Conservation (phyloP, 2,113 vertebrate species). For the Neopipo cinnamomea region DNA sequence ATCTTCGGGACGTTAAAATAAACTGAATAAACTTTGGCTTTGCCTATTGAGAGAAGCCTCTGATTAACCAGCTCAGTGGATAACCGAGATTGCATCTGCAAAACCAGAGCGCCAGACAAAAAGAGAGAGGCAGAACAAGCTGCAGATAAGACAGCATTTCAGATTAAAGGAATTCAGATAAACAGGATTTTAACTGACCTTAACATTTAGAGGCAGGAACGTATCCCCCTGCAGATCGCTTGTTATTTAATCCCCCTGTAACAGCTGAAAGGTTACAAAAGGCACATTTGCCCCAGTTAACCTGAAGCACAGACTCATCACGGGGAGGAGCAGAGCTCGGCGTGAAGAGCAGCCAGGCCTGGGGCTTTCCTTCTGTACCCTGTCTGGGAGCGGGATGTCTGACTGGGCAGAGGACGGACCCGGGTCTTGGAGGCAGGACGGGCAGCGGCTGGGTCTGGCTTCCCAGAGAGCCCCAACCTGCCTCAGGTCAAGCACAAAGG, state of each 20-base stretch:
- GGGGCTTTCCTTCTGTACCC: not conserved
- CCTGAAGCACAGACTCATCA: not conserved
- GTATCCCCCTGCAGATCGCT: not conserved
- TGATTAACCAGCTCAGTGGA: not conserved
- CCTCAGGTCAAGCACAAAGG: not conserved
- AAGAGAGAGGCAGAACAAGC: not conserved
- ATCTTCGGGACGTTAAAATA: not conserved
- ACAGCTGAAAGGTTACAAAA: not conserved
- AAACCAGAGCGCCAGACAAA: not conserved
- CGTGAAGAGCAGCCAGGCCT: not conserved
- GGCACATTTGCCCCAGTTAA: constrained; percentile 5
- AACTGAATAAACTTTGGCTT: not conserved
- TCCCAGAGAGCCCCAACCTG: not conserved
- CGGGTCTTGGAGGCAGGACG: accelerated
- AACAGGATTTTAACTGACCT: constrained; percentile 33
- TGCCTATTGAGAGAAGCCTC: not conserved
- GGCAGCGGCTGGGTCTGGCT: not conserved
- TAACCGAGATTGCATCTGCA: not conserved
- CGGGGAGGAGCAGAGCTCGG: not conserved
- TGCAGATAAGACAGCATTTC: constrained; percentile 18
- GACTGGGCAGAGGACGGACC: not conserved
- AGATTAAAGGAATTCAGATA: constrained; percentile 49
- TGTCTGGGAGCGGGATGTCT: accelerated
- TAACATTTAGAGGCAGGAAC: not conserved
- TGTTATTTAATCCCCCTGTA: not conserved